Evolutionary conservation across 1,140 invertebrate species (phyloP).

Genomic region (Drosophila bifasciata): DNA sequence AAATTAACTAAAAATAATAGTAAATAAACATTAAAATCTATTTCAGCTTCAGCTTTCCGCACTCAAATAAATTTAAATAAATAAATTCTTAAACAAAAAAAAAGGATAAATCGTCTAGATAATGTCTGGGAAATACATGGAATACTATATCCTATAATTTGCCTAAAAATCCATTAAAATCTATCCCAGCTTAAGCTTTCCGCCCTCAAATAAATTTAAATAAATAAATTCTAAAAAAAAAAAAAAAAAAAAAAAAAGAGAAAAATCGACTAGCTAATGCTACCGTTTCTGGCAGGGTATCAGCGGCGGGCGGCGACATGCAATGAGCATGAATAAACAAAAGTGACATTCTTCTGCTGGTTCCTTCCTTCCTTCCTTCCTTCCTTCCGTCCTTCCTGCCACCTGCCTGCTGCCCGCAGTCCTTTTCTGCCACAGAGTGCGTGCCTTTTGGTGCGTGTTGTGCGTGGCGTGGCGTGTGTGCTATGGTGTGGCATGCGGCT

Average conservation of each 20-base stretch:
- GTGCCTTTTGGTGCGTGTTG: slow-evolving; percentile 44
- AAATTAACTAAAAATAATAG: too few species aligned
- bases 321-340: slow-evolving; percentile 52
- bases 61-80: too few species aligned
- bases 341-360: slow-evolving; percentile 44
- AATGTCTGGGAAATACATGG: too few species aligned
- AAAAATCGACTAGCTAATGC: slow-evolving; percentile 15
- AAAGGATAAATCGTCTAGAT: background rate
- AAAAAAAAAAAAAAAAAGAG: too few species aligned
- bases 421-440: slow-evolving; percentile 36
- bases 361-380: slow-evolving; percentile 15
- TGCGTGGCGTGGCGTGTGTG: slow-evolving; percentile 24
- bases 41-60: too few species aligned
- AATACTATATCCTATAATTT: too few species aligned
- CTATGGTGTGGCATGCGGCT: background rate
- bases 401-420: background rate
- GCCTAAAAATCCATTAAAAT: too few species aligned
- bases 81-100: too few species aligned
- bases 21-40: too few species aligned
- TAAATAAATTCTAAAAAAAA: too few species aligned
- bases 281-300: slow-evolving; percentile 2
- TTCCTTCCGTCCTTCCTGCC: background rate
- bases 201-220: too few species aligned
- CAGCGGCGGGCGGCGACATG: slow-evolving; percentile 24
- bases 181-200: too few species aligned